phyloP scores from a whole-genome alignment of 2,888 invertebrate species.

The Amiota mariae region DNA sequence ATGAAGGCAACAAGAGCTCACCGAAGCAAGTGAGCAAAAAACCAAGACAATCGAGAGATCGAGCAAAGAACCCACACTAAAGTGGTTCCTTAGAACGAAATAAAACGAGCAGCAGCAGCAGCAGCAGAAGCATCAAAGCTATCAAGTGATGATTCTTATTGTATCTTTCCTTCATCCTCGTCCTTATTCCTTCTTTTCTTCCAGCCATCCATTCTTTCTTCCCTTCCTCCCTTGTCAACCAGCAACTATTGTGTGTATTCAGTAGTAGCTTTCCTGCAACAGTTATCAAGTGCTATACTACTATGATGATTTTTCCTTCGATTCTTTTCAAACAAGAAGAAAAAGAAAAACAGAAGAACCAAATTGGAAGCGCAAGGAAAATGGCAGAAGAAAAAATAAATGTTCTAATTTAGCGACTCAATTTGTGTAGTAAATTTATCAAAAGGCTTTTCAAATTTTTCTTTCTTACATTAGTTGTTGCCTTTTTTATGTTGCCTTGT shows the following conservation, averaged over 20 bases:
- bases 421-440: conserved; percentile 68
- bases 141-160: background rate
- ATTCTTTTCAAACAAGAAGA: background rate
- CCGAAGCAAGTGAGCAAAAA: background rate
- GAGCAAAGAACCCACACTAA: background rate
- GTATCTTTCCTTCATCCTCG: no score
- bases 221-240: background rate
- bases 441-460: conserved; percentile 61
- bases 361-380: conserved; percentile 27
- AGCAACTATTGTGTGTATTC: background rate
- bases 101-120: conserved; percentile 1
- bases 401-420: conserved; percentile 67
- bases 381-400: conserved; percentile 58
- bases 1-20: conserved; percentile 50
- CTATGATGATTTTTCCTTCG: background rate
- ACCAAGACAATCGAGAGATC: background rate
- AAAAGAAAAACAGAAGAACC: conserved; percentile 29
- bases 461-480: conserved; percentile 11
- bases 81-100: background rate
- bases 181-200: background rate
- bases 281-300: conserved; percentile 45
- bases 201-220: background rate
- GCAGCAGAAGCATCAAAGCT: background rate
- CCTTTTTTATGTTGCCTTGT: conserved; percentile 22
- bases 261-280: conserved; percentile 47